These are phyloP conservation scores for Artemisiospiza belli DNA, from an alignment of 2,113 vertebrate genomes.

Conservation along the genomic window DNA sequence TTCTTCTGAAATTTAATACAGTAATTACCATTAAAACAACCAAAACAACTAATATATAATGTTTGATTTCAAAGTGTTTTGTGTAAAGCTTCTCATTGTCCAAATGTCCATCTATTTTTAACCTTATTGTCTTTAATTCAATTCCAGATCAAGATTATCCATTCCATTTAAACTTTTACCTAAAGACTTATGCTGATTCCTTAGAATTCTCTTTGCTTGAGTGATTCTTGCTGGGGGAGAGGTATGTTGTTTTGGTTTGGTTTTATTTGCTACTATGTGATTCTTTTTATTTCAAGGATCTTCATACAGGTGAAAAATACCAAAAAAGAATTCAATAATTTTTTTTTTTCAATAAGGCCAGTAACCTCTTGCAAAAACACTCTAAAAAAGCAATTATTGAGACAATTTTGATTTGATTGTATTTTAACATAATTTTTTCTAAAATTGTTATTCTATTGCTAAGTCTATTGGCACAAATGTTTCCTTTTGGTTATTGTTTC, in stretches of 20 bases:
- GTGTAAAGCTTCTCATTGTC: background rate
- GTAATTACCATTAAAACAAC: background rate
- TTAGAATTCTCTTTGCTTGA: background rate
- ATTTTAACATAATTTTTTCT: background rate
- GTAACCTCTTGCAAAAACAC: background rate
- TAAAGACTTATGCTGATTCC: background rate
- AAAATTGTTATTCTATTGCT: background rate
- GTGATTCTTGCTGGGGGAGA: fast-evolving
- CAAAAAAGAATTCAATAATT: background rate
- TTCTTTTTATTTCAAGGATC: background rate
- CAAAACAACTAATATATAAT: background rate
- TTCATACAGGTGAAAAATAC: background rate
- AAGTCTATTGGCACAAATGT: background rate
- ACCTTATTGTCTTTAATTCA: background rate
- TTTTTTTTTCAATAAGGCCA: background rate
- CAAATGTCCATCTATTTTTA: background rate
- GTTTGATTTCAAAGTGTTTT: background rate
- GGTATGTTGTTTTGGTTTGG: background rate
- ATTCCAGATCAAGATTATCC: background rate
- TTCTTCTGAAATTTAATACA: background rate
- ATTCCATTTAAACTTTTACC: background rate
- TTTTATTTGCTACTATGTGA: background rate
- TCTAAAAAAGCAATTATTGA: background rate
- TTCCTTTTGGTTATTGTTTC: background rate
- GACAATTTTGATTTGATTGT: background rate